A percentile compares a stretch with the other conserved stretches of the same genome.
Evolutionary conservation across 2,113 vertebrate species (phyloP).

Genomic region (Neomonachus schauinslandi): DNA sequence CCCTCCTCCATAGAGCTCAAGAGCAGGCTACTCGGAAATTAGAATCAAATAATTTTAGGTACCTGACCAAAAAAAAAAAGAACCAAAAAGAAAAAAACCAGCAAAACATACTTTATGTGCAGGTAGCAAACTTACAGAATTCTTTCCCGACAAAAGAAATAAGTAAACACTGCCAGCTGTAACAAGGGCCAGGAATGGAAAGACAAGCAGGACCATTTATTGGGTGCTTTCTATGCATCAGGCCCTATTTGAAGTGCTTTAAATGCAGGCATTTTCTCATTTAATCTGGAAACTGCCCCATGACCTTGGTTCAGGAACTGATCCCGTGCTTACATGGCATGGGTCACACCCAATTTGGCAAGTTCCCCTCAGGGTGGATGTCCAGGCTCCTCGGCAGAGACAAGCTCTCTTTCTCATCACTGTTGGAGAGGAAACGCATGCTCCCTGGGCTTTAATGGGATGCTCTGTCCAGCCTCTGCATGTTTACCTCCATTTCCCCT

Average conservation of each 20-base stretch:
- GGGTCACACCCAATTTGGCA: background rate
- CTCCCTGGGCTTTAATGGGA: background rate
- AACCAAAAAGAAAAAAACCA: background rate
- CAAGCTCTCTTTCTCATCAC: background rate
- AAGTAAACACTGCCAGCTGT: background rate
- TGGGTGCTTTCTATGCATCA: background rate
- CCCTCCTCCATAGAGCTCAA: background rate
- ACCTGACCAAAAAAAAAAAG: background rate
- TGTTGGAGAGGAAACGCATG: background rate
- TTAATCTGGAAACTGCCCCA: background rate
- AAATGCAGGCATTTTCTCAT: background rate
- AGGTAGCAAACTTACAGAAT: background rate
- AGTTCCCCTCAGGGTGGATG: background rate
- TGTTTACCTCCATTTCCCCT: background rate
- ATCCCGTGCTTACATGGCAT: background rate
- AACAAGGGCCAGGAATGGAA: background rate
- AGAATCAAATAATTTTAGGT: slow-evolving; percentile 1
- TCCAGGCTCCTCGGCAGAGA: background rate
- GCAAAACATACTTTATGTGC: background rate
- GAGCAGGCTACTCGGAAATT: background rate
- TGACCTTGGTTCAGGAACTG: background rate
- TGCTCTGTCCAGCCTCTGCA: background rate
- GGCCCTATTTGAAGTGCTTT: background rate
- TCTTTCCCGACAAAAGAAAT: background rate
- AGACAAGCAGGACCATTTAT: background rate